These are phyloP conservation scores for Planiliza haematocheilus DNA, from an alignment of 2,113 vertebrate genomes.

Conservation along the genomic window DNA sequence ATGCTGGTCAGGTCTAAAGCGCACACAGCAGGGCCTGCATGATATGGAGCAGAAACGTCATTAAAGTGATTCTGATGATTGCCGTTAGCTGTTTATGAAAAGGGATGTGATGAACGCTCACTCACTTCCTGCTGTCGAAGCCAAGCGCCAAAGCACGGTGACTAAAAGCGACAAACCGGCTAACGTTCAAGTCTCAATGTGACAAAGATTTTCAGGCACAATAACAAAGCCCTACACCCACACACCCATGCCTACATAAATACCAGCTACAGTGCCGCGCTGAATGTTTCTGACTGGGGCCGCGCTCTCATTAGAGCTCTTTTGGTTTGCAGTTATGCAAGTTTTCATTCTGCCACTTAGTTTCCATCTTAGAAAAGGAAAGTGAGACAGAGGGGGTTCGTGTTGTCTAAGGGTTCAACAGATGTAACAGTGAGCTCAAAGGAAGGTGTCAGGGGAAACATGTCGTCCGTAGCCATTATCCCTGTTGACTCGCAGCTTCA, in stretches of 20 bases:
- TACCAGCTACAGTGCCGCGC: constrained; percentile 22
- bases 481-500: neutral
- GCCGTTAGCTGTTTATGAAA: constrained; percentile 38
- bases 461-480: neutral
- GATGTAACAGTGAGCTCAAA: neutral
- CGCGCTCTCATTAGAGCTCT: constrained; percentile 41
- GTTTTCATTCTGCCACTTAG: constrained; percentile 15
- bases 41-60: constrained; percentile 19
- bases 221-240: constrained; percentile 44
- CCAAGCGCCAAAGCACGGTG: constrained; percentile 40
- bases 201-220: constrained; percentile 46
- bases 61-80: constrained; percentile 22
- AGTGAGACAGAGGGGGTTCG: constrained; percentile 16
- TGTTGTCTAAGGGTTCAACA: neutral
- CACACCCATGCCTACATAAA: constrained; percentile 46
- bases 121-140: constrained; percentile 23
- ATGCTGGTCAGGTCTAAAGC: constrained; percentile 10
- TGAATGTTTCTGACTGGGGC: constrained; percentile 28
- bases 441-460: constrained; percentile 7
- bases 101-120: constrained; percentile 15
- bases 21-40: too few relatives aligned
- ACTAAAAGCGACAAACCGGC: constrained; percentile 34
- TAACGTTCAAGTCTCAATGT: constrained; percentile 38
- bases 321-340: constrained; percentile 39
- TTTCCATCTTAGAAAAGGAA: constrained; percentile 29